phyloP scores from a whole-genome alignment of 2,888 invertebrate species.

The Caenorhabditis sinica region DNA sequence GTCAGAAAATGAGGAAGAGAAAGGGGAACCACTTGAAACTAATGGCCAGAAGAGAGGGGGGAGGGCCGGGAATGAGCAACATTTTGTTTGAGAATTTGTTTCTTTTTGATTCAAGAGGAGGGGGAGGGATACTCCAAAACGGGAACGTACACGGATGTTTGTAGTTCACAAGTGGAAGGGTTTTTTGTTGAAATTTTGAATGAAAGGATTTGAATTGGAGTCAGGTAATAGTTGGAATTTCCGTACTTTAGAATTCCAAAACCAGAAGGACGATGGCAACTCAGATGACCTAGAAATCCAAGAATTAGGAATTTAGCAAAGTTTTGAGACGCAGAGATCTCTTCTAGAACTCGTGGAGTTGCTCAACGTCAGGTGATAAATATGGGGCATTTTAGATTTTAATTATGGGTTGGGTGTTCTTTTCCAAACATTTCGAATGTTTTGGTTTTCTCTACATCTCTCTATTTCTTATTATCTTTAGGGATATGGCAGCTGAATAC shows the following conservation, averaged over 20 bases:
- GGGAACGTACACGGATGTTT: background rate
- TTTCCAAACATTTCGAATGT: background rate
- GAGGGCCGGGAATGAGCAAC: slow-evolving; percentile 33
- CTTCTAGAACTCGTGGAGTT: background rate
- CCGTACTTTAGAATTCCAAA: too few relatives aligned
- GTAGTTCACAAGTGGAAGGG: background rate
- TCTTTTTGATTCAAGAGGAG: slow-evolving; percentile 15
- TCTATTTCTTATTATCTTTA: background rate
- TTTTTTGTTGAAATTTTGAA: background rate
- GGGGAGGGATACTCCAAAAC: background rate
- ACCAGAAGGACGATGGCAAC: too few relatives aligned
- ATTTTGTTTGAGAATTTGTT: slow-evolving; percentile 25
- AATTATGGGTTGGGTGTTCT: slow-evolving; percentile 2
- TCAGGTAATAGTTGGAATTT: too few relatives aligned
- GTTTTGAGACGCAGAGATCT: background rate
- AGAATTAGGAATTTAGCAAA: background rate
- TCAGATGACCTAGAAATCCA: too few relatives aligned
- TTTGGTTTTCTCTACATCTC: background rate
- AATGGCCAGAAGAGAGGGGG: slow-evolving; percentile 22
- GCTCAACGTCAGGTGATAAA: slow-evolving; percentile 11
- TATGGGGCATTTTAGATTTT: background rate
- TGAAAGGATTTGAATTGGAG: too few relatives aligned
- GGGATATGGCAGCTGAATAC: background rate
- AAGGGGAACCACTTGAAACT: slow-evolving; percentile 50
- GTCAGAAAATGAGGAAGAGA: slow-evolving; percentile 17